Evolutionary conservation across 2,113 vertebrate species (phyloP), one percentile per base, ranked within the genome.

Genomic region (Rhinolophus ferrumequinum): DNA sequence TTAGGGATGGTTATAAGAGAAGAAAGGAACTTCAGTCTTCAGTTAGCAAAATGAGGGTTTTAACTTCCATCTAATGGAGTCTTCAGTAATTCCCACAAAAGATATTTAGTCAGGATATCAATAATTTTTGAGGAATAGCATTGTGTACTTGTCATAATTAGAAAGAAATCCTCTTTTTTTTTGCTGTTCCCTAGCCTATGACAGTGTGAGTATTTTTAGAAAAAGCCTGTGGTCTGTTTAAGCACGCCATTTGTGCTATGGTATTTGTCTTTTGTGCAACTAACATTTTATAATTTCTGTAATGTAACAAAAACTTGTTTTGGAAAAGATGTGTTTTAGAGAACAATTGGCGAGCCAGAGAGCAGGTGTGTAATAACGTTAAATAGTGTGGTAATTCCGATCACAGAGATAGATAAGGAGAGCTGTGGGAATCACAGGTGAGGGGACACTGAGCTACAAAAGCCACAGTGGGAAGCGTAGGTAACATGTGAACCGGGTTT

Each of bases 211-310:
- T 87, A n/a, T 80, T 22, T 86, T 77, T 35, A 60, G 92, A 38
- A 70, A 73, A 83, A 67, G 22, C 15, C n/a, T 81, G 35, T 67
- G 84, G 66, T 88, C 38, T 88, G 2, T 62, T n/a, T 70, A 75
- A 92, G 21, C 6, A 52, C 26, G 13, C 33, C 7, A 3, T 58
- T 56, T 75, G 13, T 91, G 64, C 56, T 24, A 33, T 16, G 19
- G 41, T 67, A 38, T 35, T 82, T 77, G 79, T 35, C 56, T 89
- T 80, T 90, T 82, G 24, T 93, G 44, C 22, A 88, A 0, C 18
- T 79, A 82, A 13, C 67, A 58, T 94, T 89, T 85, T 52, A n/a
- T 85, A 54, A 56, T 89, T 87, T 93, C 73, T 89, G 14, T 50
- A 84, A 88, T 33, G 6, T 70, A 50, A 52, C 18, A 82, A 15